Evolutionary conservation across 2,113 vertebrate species (phyloP), one percentile per base, ranked within the genome.

Genomic region (Trematocara unimaculatum): DNA sequence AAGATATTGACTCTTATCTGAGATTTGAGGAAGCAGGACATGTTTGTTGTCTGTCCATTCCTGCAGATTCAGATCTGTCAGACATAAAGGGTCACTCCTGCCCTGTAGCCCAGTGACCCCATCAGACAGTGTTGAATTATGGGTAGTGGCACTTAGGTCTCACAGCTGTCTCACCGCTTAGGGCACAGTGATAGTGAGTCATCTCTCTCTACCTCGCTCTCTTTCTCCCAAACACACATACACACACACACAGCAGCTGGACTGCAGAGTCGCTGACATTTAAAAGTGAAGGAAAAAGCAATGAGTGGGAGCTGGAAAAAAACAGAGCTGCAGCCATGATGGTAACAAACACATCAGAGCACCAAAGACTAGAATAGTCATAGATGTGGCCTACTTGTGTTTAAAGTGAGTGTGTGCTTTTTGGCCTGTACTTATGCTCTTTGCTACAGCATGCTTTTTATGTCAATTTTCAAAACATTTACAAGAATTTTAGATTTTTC

Each of bases 61-160:
- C 58, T 58, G 58, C 51, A 85, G 58, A 87, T 87, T 72, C n/a
- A 78, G n/a, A 82, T 91, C 53, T 88, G 78, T 62, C 83, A 42
- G 77, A 86, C 60, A 42, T 11, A 7, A 84, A 56, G 87, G 91
- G 92, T 95, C 91, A 91, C 51, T 81, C 13, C 35, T 82, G 80
- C 90, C 91, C 84, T 20, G 51, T 86, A 70, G 89, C 87, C 87
- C 7, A 5, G 31, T 91, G 88, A 91, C 92, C 92, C 88, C 91
- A 91, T 95, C 93, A 86, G 62, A 90, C 87, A 89, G 11, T 29
- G 58, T 12, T 90, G 94, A 87, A 94, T 95, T 92, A 91, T 96
- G 94, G 92, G 90, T 94, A 94, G 91, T 89, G 91, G 64, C 92
- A 85, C 89, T 80, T 29, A 14, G 89, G 86, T 90, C 89, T 92